Evolutionary conservation across 2,113 vertebrate species (phyloP).

Genomic region (Coreoperca whiteheadi): DNA sequence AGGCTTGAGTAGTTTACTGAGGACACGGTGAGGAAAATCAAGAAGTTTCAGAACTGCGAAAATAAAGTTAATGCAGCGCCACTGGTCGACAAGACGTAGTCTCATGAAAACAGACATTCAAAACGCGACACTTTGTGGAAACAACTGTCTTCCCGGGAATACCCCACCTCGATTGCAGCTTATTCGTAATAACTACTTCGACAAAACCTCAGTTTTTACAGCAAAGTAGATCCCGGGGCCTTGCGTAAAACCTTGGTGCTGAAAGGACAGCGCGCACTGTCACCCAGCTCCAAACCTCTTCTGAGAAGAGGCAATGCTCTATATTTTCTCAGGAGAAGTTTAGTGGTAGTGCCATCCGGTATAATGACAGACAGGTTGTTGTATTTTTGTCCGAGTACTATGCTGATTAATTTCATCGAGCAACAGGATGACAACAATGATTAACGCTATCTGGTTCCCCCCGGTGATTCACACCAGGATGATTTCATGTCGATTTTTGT

Average conservation of each 20-base stretch:
- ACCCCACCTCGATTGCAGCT: background rate
- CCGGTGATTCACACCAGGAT: conserved; percentile 12
- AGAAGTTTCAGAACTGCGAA: background rate
- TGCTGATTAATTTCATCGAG: background rate
- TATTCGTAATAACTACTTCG: background rate
- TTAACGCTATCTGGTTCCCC: background rate
- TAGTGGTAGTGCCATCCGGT: background rate
- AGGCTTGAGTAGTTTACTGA: conserved; percentile 9
- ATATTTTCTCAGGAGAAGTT: background rate
- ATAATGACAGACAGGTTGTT: background rate
- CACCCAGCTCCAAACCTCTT: conserved; percentile 9
- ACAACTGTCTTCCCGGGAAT: background rate
- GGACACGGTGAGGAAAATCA: background rate
- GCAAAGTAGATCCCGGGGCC: background rate
- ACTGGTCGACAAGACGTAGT: background rate
- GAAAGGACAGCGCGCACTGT: conserved; percentile 76
- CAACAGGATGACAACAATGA: conserved; percentile 4
- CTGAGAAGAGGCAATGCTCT: background rate
- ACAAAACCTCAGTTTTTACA: background rate
- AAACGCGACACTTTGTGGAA: background rate
- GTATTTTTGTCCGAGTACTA: background rate
- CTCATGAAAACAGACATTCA: background rate
- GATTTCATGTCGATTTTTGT: background rate
- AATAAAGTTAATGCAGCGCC: background rate
- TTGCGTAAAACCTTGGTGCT: conserved; percentile 67